A percentile compares a stretch with the other conserved stretches of the same genome.
phyloP scores from a whole-genome alignment of 2,113 vertebrate species.

The Rhombomys opimus region DNA sequence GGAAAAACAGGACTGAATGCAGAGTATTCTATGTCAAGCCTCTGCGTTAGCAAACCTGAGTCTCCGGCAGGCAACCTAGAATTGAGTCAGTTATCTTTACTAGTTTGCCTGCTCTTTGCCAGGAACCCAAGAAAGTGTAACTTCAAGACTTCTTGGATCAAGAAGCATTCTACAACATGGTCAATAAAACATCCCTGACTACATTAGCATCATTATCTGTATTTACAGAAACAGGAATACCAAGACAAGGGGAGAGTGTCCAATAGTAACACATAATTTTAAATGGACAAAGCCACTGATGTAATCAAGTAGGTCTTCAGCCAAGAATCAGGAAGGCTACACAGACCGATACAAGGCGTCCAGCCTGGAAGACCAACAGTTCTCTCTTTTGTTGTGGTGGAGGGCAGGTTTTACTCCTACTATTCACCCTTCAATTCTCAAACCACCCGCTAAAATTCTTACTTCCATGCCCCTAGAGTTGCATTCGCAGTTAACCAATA shows the following conservation, averaged over 20 bases:
- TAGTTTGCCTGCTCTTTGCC: conserved; percentile 18
- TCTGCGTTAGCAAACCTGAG: conserved; percentile 13
- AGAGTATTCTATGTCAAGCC: conserved; percentile 13
- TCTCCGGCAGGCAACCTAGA: conserved; percentile 8
- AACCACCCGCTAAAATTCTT: not conserved
- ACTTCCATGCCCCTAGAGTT: not conserved
- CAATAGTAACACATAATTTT: conserved; percentile 18
- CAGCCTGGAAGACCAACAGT: conserved; percentile 1
- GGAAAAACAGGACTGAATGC: not conserved
- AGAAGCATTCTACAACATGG: conserved; percentile 13
- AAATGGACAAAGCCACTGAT: conserved; percentile 36
- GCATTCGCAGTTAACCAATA: not conserved
- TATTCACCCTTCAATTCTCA: not conserved
- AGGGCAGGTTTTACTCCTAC: not conserved
- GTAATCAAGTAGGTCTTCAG: conserved; percentile 32
- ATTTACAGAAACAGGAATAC: not conserved
- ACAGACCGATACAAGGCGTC: not conserved
- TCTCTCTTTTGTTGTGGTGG: not conserved
- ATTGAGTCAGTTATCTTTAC: conserved; percentile 29
- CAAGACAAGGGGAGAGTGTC: not conserved
- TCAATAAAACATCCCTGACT: conserved; percentile 50
- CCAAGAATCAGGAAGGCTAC: conserved; percentile 27
- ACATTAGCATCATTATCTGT: conserved; percentile 21
- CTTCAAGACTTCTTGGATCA: conserved; percentile 21
- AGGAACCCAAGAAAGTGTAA: conserved; percentile 43